Conservation (phyloP, 1,140 invertebrate genomes). For the Dinoponera quadriceps region DNA sequence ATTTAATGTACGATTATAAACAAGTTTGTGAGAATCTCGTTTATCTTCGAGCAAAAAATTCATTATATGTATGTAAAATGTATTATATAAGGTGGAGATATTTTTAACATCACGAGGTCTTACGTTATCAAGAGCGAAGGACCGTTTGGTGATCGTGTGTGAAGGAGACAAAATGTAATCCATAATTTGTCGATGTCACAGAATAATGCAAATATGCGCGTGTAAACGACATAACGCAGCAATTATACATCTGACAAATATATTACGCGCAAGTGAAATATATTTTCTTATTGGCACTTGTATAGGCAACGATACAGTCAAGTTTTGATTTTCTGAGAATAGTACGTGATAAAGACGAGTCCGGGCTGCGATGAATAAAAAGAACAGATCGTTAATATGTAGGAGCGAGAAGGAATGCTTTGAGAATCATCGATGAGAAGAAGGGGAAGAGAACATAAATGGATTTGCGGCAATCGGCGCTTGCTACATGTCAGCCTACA, state of each 20-base stretch:
- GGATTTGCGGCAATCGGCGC: conserved; percentile 78
- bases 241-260: not conserved
- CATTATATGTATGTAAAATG: no score
- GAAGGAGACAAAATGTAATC: not conserved
- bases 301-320: conserved; percentile 20
- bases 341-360: conserved; percentile 55
- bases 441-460: conserved; percentile 81
- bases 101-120: not conserved
- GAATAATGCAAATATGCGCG: not conserved
- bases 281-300: not conserved
- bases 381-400: conserved; percentile 58
- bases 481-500: conserved; percentile 75
- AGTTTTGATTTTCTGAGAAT: conserved; percentile 57
- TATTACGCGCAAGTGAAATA: not conserved
- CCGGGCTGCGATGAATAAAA: conserved; percentile 45
- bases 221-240: not conserved
- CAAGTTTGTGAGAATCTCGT: not conserved
- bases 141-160: not conserved
- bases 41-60: not conserved
- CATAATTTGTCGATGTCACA: not conserved
- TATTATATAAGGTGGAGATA: not conserved
- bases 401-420: conserved; percentile 60
- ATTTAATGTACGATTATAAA: not conserved
- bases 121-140: not conserved
- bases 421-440: conserved; percentile 48